A percentile compares a stretch with the other conserved stretches of the same genome.
Evolutionary conservation across 2,113 vertebrate genomes (phyloP).

Genomic region (Anguilla rostrata): DNA sequence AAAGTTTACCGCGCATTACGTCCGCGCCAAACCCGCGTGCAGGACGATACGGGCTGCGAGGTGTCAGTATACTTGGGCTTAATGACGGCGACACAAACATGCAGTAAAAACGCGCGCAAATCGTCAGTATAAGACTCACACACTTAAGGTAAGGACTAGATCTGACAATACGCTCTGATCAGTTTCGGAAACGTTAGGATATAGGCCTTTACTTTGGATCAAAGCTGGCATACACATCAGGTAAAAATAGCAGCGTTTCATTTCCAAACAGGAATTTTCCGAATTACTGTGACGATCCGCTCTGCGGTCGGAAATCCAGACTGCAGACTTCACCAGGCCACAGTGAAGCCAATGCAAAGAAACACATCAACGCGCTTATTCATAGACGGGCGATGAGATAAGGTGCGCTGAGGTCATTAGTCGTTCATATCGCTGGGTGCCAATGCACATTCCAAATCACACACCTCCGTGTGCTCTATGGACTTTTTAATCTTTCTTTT

Average conservation of each 20-base stretch:
- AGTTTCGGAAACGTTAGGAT: not conserved
- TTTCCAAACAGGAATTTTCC: not conserved
- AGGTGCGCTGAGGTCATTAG: constrained; percentile 1
- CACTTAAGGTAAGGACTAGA: not conserved
- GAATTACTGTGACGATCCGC: not conserved
- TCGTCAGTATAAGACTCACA: not conserved
- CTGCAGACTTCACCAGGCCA: constrained; percentile 14
- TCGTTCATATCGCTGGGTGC: constrained; percentile 12
- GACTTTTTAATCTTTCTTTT: not conserved
- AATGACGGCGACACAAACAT: too few species aligned
- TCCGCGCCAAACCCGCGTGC: too few species aligned
- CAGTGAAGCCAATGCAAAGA: constrained; percentile 33
- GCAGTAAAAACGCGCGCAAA: not conserved
- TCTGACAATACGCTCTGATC: not conserved
- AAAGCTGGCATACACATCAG: not conserved
- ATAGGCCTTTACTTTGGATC: not conserved
- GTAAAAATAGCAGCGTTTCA: not conserved
- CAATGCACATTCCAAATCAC: constrained; percentile 11
- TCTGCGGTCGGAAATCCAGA: not conserved
- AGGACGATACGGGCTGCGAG: too few species aligned
- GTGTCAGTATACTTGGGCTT: too few species aligned
- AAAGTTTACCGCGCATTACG: too few species aligned
- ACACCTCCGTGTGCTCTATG: not conserved
- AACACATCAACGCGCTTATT: constrained; percentile 17
- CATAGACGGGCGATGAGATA: constrained; percentile 24